phyloP scores from a whole-genome alignment of 2,797 vertebrate species.

The Gymnothorax reevesii region DNA sequence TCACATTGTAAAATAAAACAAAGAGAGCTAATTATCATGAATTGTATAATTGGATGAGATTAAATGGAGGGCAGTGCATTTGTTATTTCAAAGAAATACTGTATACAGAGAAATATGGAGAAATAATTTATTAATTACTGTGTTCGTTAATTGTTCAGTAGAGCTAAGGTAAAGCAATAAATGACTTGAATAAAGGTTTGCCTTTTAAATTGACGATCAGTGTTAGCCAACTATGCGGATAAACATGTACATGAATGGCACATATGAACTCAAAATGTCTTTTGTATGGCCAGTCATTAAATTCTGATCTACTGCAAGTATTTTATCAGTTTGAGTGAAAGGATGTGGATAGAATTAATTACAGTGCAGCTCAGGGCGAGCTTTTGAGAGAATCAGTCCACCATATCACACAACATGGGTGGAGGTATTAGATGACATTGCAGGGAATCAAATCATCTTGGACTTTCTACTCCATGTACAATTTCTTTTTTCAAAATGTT shows the following conservation, averaged over 20 bases:
- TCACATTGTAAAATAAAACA: slow-evolving; percentile 72
- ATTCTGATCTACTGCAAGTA: neutral
- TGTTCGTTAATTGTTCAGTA: slow-evolving; percentile 51
- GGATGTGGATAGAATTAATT: neutral
- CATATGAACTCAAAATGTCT: neutral
- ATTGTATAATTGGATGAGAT: neutral
- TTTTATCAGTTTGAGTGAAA: neutral
- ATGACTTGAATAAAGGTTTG: neutral
- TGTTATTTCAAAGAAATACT: slow-evolving; percentile 61
- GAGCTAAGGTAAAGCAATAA: neutral
- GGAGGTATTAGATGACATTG: neutral
- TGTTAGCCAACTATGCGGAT: neutral
- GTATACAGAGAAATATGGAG: slow-evolving; percentile 46
- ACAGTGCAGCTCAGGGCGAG: neutral
- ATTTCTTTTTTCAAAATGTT: neutral
- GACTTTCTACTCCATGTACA: neutral
- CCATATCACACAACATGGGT: neutral
- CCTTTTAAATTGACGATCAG: neutral
- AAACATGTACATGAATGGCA: neutral
- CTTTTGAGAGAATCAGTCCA: neutral
- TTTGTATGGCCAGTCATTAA: neutral
- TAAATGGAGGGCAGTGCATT: slow-evolving; percentile 53
- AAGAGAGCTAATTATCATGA: slow-evolving; percentile 31
- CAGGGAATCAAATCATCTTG: neutral
- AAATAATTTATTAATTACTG: slow-evolving; percentile 49